phyloP scores from a whole-genome alignment of 2,113 vertebrate species.

The Mus spicilegus region DNA sequence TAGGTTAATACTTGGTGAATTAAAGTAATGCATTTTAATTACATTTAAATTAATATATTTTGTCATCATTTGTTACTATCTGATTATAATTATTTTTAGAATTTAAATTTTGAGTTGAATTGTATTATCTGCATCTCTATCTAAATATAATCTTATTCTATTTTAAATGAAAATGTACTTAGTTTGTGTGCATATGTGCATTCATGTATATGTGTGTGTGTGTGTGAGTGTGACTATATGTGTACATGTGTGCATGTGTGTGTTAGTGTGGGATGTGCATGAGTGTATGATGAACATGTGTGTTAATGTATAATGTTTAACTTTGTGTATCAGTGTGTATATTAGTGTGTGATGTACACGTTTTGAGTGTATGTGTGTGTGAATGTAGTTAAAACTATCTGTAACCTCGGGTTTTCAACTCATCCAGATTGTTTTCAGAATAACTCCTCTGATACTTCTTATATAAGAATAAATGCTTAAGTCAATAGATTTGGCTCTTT shows the following conservation, averaged over 20 bases:
- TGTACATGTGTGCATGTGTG: no score
- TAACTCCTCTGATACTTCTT: no score
- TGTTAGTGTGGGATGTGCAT: not conserved
- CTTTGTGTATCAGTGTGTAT: no score
- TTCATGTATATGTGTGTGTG: not conserved
- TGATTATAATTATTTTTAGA: not conserved
- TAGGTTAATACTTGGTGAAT: not conserved
- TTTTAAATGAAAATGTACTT: not conserved
- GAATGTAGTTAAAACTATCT: no score
- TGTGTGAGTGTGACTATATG: not conserved
- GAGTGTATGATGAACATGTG: no score
- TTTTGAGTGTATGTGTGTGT: no score
- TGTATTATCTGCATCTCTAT: not conserved
- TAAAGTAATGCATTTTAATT: not conserved
- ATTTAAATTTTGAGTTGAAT: not conserved
- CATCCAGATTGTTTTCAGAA: no score
- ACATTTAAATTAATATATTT: not conserved
- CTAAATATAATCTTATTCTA: not conserved
- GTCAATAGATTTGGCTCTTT: no score
- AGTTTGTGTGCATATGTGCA: not conserved
- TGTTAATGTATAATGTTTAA: no score
- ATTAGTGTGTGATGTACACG: no score
- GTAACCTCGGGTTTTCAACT: no score
- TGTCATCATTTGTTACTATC: not conserved
- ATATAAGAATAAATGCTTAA: no score